phyloP scores from a whole-genome alignment of 2,888 invertebrate species.

The Melikaiella ostensackeni region DNA sequence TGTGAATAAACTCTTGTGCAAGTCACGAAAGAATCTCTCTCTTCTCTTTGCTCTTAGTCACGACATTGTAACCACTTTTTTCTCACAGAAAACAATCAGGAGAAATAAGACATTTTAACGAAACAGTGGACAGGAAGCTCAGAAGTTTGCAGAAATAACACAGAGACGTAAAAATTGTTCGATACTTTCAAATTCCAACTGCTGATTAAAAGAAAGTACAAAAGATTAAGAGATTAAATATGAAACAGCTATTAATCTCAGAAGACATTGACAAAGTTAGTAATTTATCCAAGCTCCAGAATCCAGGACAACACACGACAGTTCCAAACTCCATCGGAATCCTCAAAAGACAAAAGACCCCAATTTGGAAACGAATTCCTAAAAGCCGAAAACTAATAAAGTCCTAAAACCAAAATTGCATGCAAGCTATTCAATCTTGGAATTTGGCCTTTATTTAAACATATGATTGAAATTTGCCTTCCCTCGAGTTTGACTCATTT shows the following conservation, averaged over 20 bases:
- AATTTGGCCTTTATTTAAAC: constrained; percentile 5
- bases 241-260: background rate
- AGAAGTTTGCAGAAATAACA: background rate
- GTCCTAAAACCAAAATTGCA: constrained; percentile 2
- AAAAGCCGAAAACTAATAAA: background rate
- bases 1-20: constrained; percentile 29
- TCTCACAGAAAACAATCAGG: constrained; percentile 18
- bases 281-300: constrained; percentile 5
- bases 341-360: background rate
- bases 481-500: constrained; percentile 10
- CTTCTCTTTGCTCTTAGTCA: constrained; percentile 10
- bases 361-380: background rate
- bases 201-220: background rate
- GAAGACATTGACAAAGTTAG: background rate
- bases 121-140: background rate
- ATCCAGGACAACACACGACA: background rate
- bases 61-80: constrained; percentile 21
- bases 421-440: constrained; percentile 4
- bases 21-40: constrained; percentile 17
- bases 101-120: constrained; percentile 10
- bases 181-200: background rate
- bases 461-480: background rate
- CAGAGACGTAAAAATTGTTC: background rate
- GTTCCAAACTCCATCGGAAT: background rate
- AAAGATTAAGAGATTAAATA: background rate